Percentiles rank a stretch among this genome's conserved stretches.
phyloP scores from a whole-genome alignment of 2,113 vertebrate species.

The Tachysurus vachellii region DNA sequence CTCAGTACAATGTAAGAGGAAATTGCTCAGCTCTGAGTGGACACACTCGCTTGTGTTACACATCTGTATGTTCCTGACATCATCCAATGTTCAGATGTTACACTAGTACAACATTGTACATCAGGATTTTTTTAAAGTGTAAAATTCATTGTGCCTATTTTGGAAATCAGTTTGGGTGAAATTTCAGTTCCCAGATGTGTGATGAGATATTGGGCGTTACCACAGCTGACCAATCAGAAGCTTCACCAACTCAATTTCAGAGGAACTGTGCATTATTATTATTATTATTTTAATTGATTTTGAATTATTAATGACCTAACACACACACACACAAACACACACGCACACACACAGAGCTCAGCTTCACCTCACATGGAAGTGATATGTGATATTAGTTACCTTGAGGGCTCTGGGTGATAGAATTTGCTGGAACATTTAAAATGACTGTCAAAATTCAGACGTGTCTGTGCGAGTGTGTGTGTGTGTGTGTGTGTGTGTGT shows the following conservation, averaged over 20 bases:
- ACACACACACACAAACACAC: background rate
- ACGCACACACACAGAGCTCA: background rate
- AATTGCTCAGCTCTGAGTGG: background rate
- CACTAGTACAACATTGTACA: no score
- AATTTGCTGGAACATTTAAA: background rate
- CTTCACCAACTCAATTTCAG: no score
- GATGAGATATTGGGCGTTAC: no score
- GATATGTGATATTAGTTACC: background rate
- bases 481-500: background rate
- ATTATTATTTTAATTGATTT: no score
- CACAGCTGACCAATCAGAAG: no score
- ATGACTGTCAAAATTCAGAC: background rate
- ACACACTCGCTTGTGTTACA: background rate
- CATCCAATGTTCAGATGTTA: no score
- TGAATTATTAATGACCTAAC: no score
- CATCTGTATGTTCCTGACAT: background rate
- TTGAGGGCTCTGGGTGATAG: background rate
- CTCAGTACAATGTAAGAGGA: slow-evolving; percentile 85
- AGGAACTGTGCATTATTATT: no score
- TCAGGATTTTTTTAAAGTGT: no score
- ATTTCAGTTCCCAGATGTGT: no score
- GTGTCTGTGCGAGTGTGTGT: background rate
- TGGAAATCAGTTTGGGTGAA: no score
- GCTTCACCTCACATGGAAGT: background rate
- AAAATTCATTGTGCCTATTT: no score